Conservation (phyloP, 2,888 invertebrate species). For the Alitta virens region DNA sequence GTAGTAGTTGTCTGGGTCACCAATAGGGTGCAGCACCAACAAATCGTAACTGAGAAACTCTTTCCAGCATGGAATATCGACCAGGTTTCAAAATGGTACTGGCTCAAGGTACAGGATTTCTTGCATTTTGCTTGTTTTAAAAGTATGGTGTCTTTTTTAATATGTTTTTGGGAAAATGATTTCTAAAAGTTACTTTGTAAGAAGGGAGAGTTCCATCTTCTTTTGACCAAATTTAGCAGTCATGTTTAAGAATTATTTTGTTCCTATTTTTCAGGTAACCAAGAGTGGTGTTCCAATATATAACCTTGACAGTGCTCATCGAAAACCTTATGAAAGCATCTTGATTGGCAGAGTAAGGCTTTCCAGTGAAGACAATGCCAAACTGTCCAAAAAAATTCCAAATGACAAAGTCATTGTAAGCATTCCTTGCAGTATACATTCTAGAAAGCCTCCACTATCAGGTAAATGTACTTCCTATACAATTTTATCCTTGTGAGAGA, state of each 20-base stretch:
- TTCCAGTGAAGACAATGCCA: background rate
- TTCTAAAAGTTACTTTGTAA: no score
- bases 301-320: slow-evolving; percentile 66
- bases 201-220: no score
- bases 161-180: no score
- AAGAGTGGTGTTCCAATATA: slow-evolving; percentile 69
- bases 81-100: slow-evolving; percentile 75
- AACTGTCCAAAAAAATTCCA: slow-evolving; percentile 30
- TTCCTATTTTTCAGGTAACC: slow-evolving; percentile 64
- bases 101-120: slow-evolving; percentile 73
- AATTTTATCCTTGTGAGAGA: no score
- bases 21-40: slow-evolving; percentile 70
- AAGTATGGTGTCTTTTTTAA: background rate
- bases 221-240: no score
- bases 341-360: slow-evolving; percentile 61
- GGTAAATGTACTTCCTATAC: slow-evolving; percentile 62
- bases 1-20: slow-evolving; percentile 90
- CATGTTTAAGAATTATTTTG: no score
- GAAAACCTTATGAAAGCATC: slow-evolving; percentile 86
- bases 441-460: slow-evolving; percentile 87
- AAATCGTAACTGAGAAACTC: slow-evolving; percentile 67
- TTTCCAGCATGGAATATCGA: slow-evolving; percentile 77
- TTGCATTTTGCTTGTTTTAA: background rate
- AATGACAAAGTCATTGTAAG: slow-evolving; percentile 70
- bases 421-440: slow-evolving; percentile 88